Evolutionary conservation across 2,888 invertebrate genomes (phyloP).

Genomic region (Zele albiditarsus): DNA sequence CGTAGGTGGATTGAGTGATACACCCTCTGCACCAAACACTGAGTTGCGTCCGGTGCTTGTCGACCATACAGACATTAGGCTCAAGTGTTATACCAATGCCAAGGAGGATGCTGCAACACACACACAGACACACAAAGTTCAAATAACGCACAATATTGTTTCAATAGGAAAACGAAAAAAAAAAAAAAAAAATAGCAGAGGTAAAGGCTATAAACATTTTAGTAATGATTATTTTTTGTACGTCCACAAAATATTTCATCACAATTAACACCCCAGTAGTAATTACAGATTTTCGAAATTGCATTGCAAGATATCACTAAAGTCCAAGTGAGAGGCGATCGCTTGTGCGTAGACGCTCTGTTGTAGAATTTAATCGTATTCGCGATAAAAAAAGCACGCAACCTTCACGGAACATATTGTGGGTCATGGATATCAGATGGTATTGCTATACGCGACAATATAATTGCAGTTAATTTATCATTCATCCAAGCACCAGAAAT

Average conservation of each 20-base stretch:
- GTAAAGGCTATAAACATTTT: neutral
- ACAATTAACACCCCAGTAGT: no score
- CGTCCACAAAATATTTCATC: no score
- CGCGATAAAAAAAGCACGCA: conserved; percentile 5
- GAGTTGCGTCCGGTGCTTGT: conserved; percentile 71
- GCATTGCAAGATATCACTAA: neutral
- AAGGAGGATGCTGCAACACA: conserved; percentile 58
- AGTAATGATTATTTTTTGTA: no score
- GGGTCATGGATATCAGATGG: conserved; percentile 18
- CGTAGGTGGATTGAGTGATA: conserved; percentile 57
- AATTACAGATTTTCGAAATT: no score
- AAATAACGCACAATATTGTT: neutral
- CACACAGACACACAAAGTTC: conserved; percentile 4
- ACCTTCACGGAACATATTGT: conserved; percentile 17
- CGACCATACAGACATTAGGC: conserved; percentile 72
- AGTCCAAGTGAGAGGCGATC: neutral
- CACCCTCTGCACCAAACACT: conserved; percentile 68
- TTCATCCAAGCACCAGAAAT: neutral
- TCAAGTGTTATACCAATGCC: conserved; percentile 54
- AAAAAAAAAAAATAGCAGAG: neutral
- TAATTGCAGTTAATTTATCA: neutral
- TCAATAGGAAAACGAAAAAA: neutral
- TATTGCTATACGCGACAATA: neutral
- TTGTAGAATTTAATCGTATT: neutral
- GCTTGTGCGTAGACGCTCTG: neutral